phyloP scores from a whole-genome alignment of 2,113 vertebrate genomes.

The Crocuta crocuta region DNA sequence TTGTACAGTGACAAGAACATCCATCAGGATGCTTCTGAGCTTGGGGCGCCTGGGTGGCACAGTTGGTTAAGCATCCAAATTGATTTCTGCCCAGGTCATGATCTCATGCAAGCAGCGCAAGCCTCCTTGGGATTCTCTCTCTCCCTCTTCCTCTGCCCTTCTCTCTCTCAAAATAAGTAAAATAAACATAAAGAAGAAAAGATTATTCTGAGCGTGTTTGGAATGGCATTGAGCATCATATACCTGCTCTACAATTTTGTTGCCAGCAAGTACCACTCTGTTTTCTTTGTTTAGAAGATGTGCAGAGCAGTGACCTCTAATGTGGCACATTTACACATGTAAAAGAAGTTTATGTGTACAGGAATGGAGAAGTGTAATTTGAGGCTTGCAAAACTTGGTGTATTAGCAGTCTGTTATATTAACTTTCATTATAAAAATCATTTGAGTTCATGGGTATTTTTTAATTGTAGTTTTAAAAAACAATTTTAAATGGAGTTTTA shows the following conservation, averaged over 20 bases:
- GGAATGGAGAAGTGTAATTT: background rate
- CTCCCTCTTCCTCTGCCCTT: too few species aligned
- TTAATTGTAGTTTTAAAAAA: conserved; percentile 9
- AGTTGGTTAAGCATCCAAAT: too few species aligned
- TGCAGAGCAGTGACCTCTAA: background rate
- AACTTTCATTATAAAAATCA: background rate
- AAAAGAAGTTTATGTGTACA: background rate
- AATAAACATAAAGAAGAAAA: background rate
- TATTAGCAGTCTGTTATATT: background rate
- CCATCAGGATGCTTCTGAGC: background rate
- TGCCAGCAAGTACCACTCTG: background rate
- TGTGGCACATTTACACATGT: background rate
- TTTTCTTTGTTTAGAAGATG: background rate
- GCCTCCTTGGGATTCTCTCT: too few species aligned
- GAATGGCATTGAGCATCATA: background rate
- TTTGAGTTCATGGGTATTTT: background rate
- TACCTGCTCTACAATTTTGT: background rate
- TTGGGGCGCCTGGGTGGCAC: too few species aligned
- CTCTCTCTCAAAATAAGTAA: too few species aligned
- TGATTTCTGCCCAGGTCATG: too few species aligned
- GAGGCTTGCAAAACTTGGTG: background rate
- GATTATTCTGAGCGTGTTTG: background rate
- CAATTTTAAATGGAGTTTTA: conserved; percentile 9
- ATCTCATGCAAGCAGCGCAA: too few species aligned
- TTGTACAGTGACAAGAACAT: background rate